Evolutionary conservation across 1,140 invertebrate genomes (phyloP), one percentile per base, ranked within the genome.

Genomic region (Manduca sexta): DNA sequence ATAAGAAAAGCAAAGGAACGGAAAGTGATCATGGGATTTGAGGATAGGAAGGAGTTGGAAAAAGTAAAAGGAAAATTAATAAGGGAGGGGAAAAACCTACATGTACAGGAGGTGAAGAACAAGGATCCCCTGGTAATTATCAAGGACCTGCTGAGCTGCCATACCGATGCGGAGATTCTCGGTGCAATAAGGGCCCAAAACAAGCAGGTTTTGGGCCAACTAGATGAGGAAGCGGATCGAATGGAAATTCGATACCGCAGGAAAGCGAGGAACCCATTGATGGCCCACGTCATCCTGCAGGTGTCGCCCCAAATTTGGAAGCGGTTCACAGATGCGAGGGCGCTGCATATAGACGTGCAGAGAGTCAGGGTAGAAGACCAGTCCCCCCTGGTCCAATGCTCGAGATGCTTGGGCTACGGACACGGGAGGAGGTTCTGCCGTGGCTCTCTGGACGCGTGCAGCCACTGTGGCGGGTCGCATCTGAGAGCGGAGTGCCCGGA

Each of bases 321-420:
- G 6, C 21, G 37, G 6, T 8, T 34, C 0, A 48, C 21, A 0
- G 21, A 13, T 0, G 11, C 5, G 1, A 40, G 21, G 2, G 13
- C 3, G 1, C 13, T 41, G 1, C 37, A 26, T 10, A 39, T 52
- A 1, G 49, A 49, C 18, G 11, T 52, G 1, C 45, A 52, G 29
- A 11, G 15, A 1, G 29, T 49, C 3, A 15, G 1, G 11, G 55
- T 51, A 0, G 43, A 29, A n/a, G 56, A 63, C 42, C 52, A 63
- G 14, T 42, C 56, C 1, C 51, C 56, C 3, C 15, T 58, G 26
- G 37, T 63, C 1, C 60, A 63, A 34, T 63, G 60, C 17, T 31
- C 49, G 0, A 26, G 34, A 6, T 60, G 57, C 12, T 21, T 56
- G 1, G 52, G 41, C 0, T 60, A 37, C 30, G 50, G 51, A 0